Evolutionary conservation across 2,113 vertebrate species (phyloP).

Genomic region (Peromyscus leucopus): DNA sequence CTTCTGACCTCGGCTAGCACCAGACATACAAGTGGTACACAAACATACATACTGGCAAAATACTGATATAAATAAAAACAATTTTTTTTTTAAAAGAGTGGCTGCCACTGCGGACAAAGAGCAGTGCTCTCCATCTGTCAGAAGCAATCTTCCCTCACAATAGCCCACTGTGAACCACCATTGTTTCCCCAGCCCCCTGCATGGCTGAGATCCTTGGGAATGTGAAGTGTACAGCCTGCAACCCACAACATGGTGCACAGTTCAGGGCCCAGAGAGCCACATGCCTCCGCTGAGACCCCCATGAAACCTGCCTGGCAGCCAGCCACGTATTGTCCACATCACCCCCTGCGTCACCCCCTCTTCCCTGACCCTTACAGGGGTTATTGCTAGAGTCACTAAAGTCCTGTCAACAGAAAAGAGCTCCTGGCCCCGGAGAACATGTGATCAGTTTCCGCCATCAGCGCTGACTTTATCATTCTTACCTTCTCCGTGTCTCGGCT

Average conservation of each 20-base stretch:
- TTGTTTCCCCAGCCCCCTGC: neutral
- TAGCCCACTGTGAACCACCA: neutral
- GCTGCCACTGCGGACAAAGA: too few relatives aligned
- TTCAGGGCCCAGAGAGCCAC: neutral
- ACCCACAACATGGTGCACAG: neutral
- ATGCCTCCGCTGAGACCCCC: neutral
- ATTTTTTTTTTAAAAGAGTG: neutral
- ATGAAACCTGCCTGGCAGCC: neutral
- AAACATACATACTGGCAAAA: neutral
- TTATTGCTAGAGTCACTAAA: neutral
- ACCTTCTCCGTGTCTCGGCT: neutral
- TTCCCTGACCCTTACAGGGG: too few relatives aligned
- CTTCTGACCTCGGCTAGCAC: neutral
- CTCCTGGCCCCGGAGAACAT: accelerated
- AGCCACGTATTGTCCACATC: too few relatives aligned
- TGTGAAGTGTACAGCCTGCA: too few relatives aligned
- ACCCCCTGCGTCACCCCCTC: too few relatives aligned
- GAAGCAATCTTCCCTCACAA: neutral
- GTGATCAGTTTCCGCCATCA: accelerated
- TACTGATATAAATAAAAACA: neutral
- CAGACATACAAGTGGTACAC: neutral
- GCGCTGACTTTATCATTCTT: neutral
- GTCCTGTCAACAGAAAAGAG: neutral
- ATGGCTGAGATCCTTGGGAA: neutral
- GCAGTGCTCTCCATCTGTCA: neutral